These are phyloP conservation scores for Anolis sagrei DNA, from an alignment of 2,113 vertebrate genomes.

Conservation along the genomic window DNA sequence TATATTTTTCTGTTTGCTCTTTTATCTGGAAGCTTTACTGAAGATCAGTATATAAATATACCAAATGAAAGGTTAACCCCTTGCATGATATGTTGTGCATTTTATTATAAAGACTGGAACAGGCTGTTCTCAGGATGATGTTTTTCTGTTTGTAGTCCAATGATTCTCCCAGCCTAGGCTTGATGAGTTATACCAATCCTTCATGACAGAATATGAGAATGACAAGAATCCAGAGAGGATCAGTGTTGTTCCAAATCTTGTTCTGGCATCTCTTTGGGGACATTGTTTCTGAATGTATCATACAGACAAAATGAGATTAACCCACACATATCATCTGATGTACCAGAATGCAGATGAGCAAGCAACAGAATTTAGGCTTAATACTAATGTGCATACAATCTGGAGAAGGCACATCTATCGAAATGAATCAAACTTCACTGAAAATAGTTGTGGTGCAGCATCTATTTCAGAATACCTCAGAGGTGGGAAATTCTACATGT, in stretches of 20 bases:
- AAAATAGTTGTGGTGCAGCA: not conserved
- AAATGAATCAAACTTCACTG: not conserved
- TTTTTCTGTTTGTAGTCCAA: conserved; percentile 13
- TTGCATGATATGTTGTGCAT: not conserved
- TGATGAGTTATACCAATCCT: conserved; percentile 28
- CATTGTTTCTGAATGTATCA: conserved; percentile 48
- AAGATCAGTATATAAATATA: not conserved
- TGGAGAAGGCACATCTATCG: not conserved
- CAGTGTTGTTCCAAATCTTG: conserved; percentile 18
- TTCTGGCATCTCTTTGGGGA: conserved; percentile 32
- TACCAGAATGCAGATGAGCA: not conserved
- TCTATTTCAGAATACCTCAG: not conserved
- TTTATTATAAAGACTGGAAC: conserved; percentile 24
- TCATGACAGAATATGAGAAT: conserved; percentile 34
- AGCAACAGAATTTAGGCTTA: not conserved
- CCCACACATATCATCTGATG: not conserved
- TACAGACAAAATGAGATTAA: conserved; percentile 10
- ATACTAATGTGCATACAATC: not conserved
- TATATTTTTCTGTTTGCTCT: not conserved
- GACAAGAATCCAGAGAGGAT: conserved; percentile 44
- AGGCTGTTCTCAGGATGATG: conserved; percentile 30
- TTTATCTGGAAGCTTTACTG: not conserved
- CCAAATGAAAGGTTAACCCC: not conserved
- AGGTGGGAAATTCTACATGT: too few relatives aligned
- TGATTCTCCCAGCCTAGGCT: conserved; percentile 28